These are phyloP conservation scores for Allophyes oxyacanthae DNA, from an alignment of 2,888 invertebrate species.

Conservation along the genomic window DNA sequence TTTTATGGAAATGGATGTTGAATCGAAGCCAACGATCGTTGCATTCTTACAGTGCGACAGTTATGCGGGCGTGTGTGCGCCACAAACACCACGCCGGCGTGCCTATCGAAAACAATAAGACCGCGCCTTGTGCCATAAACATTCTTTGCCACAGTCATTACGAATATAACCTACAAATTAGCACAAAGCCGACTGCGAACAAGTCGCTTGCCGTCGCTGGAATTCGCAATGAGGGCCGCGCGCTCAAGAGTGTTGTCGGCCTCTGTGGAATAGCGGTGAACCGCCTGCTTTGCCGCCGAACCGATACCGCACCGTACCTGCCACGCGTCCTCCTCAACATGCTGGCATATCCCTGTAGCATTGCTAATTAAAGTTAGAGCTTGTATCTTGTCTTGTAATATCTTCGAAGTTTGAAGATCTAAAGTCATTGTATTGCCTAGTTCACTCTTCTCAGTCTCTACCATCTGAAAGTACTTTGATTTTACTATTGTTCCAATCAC, in stretches of 20 bases:
- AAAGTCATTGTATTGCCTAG: neutral
- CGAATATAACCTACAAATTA: slow-evolving; percentile 88
- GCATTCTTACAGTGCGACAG: slow-evolving; percentile 80
- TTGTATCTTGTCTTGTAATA: slow-evolving; percentile 2
- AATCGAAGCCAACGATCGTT: slow-evolving; percentile 81
- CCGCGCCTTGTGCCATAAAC: slow-evolving; percentile 86
- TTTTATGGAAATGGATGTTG: slow-evolving; percentile 86
- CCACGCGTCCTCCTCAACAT: slow-evolving; percentile 3
- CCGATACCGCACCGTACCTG: neutral
- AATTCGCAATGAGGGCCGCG: slow-evolving; percentile 78
- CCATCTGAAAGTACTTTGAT: slow-evolving; percentile 16
- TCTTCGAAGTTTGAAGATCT: too few relatives aligned
- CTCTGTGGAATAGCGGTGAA: slow-evolving; percentile 65
- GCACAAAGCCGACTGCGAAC: slow-evolving; percentile 76
- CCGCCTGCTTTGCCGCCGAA: slow-evolving; percentile 3
- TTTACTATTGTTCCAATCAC: slow-evolving; percentile 12
- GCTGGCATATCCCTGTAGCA: slow-evolving; percentile 16
- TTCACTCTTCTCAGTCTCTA: slow-evolving; percentile 1
- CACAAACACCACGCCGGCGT: slow-evolving; percentile 70
- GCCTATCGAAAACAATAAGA: slow-evolving; percentile 85
- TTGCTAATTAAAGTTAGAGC: slow-evolving; percentile 71
- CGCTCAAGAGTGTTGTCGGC: slow-evolving; percentile 47
- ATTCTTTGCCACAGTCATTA: slow-evolving; percentile 87
- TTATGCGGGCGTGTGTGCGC: slow-evolving; percentile 80
- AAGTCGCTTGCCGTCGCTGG: slow-evolving; percentile 70